Conservation (phyloP, 2,797 vertebrate genomes). For the Taeniopygia guttata region DNA sequence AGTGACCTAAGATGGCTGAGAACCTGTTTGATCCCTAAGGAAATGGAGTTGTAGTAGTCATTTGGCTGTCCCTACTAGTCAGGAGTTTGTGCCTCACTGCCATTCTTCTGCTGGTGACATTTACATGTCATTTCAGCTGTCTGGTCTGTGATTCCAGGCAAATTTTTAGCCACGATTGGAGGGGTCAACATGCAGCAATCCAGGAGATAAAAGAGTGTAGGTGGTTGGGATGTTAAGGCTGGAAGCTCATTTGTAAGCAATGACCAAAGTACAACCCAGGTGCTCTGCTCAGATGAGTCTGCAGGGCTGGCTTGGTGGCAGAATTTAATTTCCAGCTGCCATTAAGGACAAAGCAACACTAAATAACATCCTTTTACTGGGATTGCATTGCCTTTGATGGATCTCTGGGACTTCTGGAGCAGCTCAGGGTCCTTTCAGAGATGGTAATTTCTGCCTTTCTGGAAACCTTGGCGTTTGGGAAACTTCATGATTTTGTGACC, state of each 20-base stretch:
- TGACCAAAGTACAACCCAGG: rapidly evolving
- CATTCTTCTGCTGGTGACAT: neutral
- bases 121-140: neutral
- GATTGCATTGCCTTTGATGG: neutral
- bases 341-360: neutral
- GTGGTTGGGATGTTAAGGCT: neutral
- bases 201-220: rapidly evolving
- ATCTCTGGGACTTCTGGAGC: neutral
- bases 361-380: neutral
- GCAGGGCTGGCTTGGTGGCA: neutral
- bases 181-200: neutral
- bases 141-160: neutral
- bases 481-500: neutral
- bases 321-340: neutral
- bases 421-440: neutral
- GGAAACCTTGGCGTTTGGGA: neutral
- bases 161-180: neutral
- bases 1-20: neutral
- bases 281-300: neutral
- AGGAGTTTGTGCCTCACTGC: neutral
- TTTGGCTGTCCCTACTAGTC: rapidly evolving
- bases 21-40: neutral
- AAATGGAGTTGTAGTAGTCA: neutral
- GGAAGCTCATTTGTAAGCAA: neutral
- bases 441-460: neutral